Percentiles rank a stretch among this genome's conserved stretches.
These are phyloP conservation scores for Potamarius usumacintae DNA, from an alignment of 2,113 vertebrate genomes.

Conservation along the genomic window DNA sequence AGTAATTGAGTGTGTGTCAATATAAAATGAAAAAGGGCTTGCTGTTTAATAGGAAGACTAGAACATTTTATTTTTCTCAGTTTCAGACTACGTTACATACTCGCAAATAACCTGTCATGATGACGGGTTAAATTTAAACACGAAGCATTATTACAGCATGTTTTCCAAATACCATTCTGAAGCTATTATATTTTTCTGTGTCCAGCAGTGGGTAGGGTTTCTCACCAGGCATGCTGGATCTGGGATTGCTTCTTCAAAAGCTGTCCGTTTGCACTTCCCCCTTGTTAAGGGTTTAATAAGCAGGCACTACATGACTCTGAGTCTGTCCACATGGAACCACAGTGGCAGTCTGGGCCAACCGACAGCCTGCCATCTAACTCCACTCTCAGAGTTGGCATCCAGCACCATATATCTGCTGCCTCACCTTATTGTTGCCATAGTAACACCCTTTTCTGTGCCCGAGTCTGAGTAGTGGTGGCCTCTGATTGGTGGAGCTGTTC, in stretches of 20 bases:
- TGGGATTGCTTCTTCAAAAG: background rate
- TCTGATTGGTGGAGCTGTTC: slow-evolving; percentile 38
- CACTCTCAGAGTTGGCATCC: slow-evolving; percentile 23
- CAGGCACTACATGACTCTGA: background rate
- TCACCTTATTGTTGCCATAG: slow-evolving; percentile 49
- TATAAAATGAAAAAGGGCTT: background rate
- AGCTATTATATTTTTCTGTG: background rate
- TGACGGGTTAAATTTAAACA: background rate
- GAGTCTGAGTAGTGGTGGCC: background rate
- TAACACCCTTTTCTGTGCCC: slow-evolving; percentile 16
- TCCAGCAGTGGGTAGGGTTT: background rate
- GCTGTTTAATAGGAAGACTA: background rate
- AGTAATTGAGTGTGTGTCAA: background rate
- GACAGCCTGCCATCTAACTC: background rate
- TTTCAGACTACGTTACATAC: background rate
- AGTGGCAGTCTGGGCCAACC: background rate
- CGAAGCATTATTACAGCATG: background rate
- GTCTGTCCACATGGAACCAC: background rate
- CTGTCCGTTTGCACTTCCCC: background rate
- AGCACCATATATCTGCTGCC: slow-evolving; percentile 19
- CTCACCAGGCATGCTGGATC: background rate
- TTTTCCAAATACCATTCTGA: background rate
- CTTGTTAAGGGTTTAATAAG: background rate
- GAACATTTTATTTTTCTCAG: background rate
- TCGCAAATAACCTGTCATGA: background rate